These are phyloP conservation scores for Patella vulgata DNA, from an alignment of 1,140 invertebrate genomes.

Conservation along the genomic window DNA sequence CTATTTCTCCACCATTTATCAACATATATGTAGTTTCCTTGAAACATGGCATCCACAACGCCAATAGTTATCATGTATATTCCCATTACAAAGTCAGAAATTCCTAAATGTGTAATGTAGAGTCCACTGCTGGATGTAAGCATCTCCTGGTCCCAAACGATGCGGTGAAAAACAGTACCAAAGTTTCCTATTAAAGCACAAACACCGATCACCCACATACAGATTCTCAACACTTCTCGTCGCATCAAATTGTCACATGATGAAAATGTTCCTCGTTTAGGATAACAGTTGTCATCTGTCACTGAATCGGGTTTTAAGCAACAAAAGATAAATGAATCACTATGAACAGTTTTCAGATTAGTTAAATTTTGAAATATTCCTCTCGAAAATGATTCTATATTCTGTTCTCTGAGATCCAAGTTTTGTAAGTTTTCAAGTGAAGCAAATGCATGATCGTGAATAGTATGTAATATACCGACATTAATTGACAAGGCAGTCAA, in stretches of 20 bases:
- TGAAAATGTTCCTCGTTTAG: constrained; percentile 30
- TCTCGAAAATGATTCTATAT: constrained; percentile 12
- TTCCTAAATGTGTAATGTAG: constrained; percentile 42
- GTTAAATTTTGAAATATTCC: constrained; percentile 22
- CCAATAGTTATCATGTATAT: constrained; percentile 53
- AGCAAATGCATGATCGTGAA: too few species aligned
- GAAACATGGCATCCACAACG: constrained; percentile 38
- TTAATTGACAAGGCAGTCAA: too few species aligned
- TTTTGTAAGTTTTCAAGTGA: constrained; percentile 1
- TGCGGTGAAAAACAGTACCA: constrained; percentile 28
- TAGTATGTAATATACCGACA: too few species aligned
- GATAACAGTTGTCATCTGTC: constrained; percentile 26
- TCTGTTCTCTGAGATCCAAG: constrained; percentile 23
- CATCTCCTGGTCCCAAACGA: constrained; percentile 9
- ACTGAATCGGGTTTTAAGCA: constrained; percentile 19
- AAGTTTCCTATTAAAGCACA: constrained; percentile 36
- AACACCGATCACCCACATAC: constrained; percentile 34
- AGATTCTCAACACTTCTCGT: constrained; percentile 14
- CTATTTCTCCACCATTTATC: constrained; percentile 46
- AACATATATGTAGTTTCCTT: constrained; percentile 42
- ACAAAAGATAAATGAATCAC: constrained; percentile 33
- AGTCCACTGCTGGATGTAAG: constrained; percentile 12
- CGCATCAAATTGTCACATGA: constrained; percentile 37
- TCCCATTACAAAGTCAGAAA: constrained; percentile 56
- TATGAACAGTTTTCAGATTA: constrained; percentile 19